Evolutionary conservation across 2,888 invertebrate genomes (phyloP).

Genomic region (Platycnemis pennipes): DNA sequence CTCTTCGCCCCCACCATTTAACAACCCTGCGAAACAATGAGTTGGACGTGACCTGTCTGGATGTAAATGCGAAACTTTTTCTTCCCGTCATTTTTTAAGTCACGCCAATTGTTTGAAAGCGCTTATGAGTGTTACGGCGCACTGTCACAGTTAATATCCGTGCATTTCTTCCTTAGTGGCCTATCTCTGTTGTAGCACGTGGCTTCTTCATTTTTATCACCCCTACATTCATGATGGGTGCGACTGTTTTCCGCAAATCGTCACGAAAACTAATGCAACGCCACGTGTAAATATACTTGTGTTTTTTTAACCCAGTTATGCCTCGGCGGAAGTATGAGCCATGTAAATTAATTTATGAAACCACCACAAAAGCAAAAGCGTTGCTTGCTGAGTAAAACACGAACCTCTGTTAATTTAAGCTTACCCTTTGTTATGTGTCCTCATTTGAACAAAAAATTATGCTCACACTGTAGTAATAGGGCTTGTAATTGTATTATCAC

Average conservation of each 20-base stretch:
- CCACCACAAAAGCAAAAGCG: neutral
- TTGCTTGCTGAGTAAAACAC: neutral
- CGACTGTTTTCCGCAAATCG: neutral
- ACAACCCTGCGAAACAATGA: neutral
- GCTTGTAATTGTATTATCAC: neutral
- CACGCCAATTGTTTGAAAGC: constrained; percentile 78
- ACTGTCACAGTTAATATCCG: neutral
- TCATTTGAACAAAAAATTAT: neutral
- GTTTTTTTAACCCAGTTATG: neutral
- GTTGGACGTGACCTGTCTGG: neutral
- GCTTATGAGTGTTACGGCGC: constrained; percentile 71
- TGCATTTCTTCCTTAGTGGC: constrained; percentile 47
- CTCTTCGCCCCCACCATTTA: neutral
- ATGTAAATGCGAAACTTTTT: neutral
- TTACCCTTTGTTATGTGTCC: neutral
- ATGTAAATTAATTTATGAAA: neutral
- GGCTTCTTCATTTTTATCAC: constrained; percentile 62
- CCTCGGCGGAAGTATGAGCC: neutral
- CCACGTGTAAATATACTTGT: neutral
- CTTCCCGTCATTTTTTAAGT: neutral
- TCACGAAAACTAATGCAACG: neutral
- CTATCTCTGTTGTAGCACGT: constrained; percentile 58
- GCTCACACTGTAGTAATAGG: neutral
- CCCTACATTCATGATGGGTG: neutral
- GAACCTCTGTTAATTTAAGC: neutral